A percentile compares a stretch with the other conserved stretches of the same genome.
Conservation (phyloP, 53 echinoderm and acorn worm genomes). For the Echinarachnius parma region DNA sequence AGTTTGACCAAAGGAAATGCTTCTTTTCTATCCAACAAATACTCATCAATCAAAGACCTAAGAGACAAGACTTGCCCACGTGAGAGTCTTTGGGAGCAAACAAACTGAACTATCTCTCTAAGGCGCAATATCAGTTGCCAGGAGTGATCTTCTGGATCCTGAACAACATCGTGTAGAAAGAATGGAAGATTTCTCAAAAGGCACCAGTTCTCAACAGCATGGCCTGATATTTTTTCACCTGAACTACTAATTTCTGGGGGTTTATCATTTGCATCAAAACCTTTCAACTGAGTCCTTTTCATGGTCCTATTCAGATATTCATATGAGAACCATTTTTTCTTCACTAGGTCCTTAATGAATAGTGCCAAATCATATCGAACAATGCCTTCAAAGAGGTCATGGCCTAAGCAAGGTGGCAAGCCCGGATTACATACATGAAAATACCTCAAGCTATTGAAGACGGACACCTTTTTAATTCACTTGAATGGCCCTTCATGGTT, state of each 20-base stretch:
- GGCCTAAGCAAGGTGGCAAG: slow-evolving; percentile 62
- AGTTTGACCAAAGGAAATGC: slow-evolving; percentile 40
- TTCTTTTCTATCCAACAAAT: slow-evolving; percentile 22
- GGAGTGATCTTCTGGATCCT: slow-evolving; percentile 26
- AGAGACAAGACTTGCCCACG: slow-evolving; percentile 45
- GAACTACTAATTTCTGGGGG: slow-evolving; percentile 9
- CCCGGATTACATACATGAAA: slow-evolving; percentile 68
- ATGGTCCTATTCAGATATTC: slow-evolving; percentile 46
- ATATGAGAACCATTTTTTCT: slow-evolving; percentile 45
- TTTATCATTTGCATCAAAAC: slow-evolving; percentile 32
- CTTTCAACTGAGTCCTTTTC: slow-evolving; percentile 10
- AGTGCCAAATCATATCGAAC: slow-evolving; percentile 48
- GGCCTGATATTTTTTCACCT: slow-evolving; percentile 33
- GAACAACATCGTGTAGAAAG: slow-evolving; percentile 39
- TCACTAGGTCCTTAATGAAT: slow-evolving; percentile 39
- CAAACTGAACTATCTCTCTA: slow-evolving; percentile 46
- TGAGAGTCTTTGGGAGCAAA: slow-evolving; percentile 42
- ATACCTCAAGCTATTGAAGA: slow-evolving; percentile 51
- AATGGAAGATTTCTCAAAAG: slow-evolving; percentile 45
- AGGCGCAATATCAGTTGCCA: slow-evolving; percentile 42
- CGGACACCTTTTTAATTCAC: slow-evolving; percentile 33
- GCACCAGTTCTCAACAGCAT: slow-evolving; percentile 67
- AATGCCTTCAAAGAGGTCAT: slow-evolving; percentile 67
- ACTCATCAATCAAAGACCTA: slow-evolving; percentile 32
- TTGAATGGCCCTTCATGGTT: slow-evolving; percentile 7